phyloP scores from a whole-genome alignment of 37 sponge, comb jelly and placozoan genomes.

The Cladorhizidae sp. region DNA sequence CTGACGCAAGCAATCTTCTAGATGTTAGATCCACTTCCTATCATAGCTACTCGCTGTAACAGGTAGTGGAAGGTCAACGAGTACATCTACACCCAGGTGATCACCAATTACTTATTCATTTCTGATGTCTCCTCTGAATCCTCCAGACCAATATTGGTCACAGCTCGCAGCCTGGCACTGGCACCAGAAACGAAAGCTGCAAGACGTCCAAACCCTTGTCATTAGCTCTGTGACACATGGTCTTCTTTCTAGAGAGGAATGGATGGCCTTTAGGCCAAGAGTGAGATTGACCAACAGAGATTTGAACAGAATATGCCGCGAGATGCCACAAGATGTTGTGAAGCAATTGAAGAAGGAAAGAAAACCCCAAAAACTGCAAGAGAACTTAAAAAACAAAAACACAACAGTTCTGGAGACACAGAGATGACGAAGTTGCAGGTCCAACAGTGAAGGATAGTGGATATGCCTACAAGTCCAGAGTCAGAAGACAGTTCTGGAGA shows the following conservation, averaged over 20 bases:
- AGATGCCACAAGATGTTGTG: slow-evolving; percentile 56
- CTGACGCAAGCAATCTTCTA: no score
- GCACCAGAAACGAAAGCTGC: no score
- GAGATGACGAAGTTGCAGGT: no score
- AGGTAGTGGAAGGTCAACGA: no score
- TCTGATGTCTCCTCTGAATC: no score
- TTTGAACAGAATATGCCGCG: slow-evolving; percentile 76
- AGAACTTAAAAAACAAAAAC: no score
- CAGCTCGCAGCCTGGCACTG: slow-evolving; percentile 6
- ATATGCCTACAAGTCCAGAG: slow-evolving; percentile 88
- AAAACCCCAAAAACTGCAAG: no score
- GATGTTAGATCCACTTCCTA: no score
- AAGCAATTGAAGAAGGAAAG: slow-evolving; percentile 79
- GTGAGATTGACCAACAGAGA: slow-evolving; percentile 76
- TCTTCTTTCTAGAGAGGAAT: slow-evolving; percentile 2
- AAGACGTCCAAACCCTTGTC: background rate
- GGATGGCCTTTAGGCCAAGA: background rate
- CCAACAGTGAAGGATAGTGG: slow-evolving; percentile 92
- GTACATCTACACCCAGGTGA: no score
- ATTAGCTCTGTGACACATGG: background rate
- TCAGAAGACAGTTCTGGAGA: slow-evolving; percentile 66
- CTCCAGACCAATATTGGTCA: background rate
- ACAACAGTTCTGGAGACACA: no score
- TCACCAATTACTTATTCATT: no score
- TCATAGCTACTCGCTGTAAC: no score